Conservation (phyloP, 2,888 invertebrate genomes). For the Heterodera filipjevi region DNA sequence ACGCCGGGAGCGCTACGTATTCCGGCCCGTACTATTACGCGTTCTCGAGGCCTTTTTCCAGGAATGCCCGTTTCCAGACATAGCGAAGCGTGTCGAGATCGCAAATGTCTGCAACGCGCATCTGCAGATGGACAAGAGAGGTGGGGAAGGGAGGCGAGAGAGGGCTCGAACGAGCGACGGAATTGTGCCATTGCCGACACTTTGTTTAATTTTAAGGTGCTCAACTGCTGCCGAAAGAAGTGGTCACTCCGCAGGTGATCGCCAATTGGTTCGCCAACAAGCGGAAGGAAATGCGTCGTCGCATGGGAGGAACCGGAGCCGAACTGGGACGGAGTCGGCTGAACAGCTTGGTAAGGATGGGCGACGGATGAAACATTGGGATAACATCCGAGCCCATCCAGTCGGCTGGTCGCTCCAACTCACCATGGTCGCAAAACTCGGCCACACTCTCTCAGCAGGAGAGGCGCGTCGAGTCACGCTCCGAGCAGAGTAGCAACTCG, state of each 20-base stretch:
- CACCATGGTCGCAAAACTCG: background rate
- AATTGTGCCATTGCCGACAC: background rate
- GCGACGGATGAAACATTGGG: too few species aligned
- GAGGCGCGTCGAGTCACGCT: background rate
- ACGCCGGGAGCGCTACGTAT: constrained; percentile 67
- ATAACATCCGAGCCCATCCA: background rate
- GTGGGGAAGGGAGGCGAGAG: constrained; percentile 31
- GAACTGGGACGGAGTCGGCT: constrained; percentile 7
- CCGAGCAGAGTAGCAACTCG: background rate
- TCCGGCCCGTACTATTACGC: constrained; percentile 68
- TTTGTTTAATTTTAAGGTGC: constrained; percentile 41
- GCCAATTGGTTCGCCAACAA: constrained; percentile 70
- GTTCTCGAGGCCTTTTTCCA: constrained; percentile 68
- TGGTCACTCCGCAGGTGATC: constrained; percentile 68
- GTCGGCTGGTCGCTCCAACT: background rate
- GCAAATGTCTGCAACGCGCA: constrained; percentile 68
- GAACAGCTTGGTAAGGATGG: constrained; percentile 8
- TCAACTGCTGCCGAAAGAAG: constrained; percentile 66
- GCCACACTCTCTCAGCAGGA: background rate
- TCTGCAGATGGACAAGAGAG: constrained; percentile 64
- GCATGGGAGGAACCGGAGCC: background rate
- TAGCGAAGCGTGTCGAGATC: constrained; percentile 68
- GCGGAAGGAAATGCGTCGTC: constrained; percentile 59
- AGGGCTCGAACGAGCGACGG: background rate
- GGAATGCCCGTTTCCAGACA: constrained; percentile 67